Evolutionary conservation across 2,888 invertebrate genomes (phyloP).

Genomic region (Sylvicola fuscatus): DNA sequence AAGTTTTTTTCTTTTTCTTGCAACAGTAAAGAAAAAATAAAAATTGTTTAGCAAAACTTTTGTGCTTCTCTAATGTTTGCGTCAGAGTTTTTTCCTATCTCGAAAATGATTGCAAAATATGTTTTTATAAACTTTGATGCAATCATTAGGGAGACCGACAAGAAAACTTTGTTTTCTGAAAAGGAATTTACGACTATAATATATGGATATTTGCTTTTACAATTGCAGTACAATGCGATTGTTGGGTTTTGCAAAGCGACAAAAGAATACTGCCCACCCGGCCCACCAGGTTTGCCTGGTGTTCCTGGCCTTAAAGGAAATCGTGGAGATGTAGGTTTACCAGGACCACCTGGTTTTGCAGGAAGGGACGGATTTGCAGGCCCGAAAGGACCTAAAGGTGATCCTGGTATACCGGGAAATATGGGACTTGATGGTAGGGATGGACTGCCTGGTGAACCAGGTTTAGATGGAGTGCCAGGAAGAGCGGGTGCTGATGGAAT

Average conservation of each 20-base stretch:
- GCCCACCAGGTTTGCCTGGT: slow-evolving; percentile 42
- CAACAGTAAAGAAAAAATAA: too few species aligned
- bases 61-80: too few species aligned
- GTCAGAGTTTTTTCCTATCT: too few species aligned
- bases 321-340: slow-evolving; percentile 40
- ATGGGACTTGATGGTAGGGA: slow-evolving; percentile 69
- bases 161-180: too few species aligned
- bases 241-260: slow-evolving; percentile 70
- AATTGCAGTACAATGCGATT: slow-evolving; percentile 53
- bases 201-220: too few species aligned
- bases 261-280: slow-evolving; percentile 57
- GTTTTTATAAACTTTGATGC: too few species aligned
- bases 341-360: slow-evolving; percentile 39
- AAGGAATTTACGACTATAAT: too few species aligned
- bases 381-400: slow-evolving; percentile 29
- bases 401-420: slow-evolving; percentile 47
- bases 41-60: too few species aligned
- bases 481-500: slow-evolving; percentile 67
- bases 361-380: slow-evolving; percentile 20
- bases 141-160: too few species aligned
- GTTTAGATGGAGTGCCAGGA: slow-evolving; percentile 69
- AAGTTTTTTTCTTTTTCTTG: too few species aligned
- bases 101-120: too few species aligned
- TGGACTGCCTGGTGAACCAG: slow-evolving; percentile 80
- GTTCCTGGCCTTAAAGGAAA: slow-evolving; percentile 50